Evolutionary conservation across 2,797 vertebrate genomes (phyloP).

Genomic region (Pagetopsis macropterus): DNA sequence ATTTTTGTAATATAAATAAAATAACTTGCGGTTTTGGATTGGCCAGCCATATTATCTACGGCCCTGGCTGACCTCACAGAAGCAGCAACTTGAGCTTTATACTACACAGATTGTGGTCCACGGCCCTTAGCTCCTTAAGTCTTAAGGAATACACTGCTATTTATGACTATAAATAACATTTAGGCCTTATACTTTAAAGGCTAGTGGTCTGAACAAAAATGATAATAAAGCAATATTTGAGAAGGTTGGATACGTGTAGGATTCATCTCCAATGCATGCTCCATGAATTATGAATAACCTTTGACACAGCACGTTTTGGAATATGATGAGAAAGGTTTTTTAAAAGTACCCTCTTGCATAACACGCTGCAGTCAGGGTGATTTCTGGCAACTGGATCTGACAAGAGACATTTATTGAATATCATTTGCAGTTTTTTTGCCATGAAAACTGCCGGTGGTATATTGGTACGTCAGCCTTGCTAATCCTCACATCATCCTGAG

Average conservation of each 20-base stretch:
- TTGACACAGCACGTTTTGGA: neutral
- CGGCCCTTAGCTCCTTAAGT: constrained; percentile 34
- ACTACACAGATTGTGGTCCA: constrained; percentile 43
- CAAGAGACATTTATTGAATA: constrained; percentile 17
- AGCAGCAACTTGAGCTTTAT: constrained; percentile 36
- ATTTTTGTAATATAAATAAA: constrained; percentile 44
- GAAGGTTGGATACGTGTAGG: neutral
- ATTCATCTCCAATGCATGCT: too few relatives aligned
- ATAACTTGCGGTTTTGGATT: constrained; percentile 52
- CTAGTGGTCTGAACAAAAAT: neutral
- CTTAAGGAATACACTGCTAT: constrained; percentile 26
- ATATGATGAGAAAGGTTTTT: neutral
- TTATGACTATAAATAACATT: constrained; percentile 28
- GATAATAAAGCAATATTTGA: neutral
- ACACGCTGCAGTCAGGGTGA: constrained; percentile 23
- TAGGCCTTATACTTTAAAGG: neutral
- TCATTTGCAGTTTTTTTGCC: constrained; percentile 16
- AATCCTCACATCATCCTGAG: constrained; percentile 55
- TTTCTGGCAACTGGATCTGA: constrained; percentile 27
- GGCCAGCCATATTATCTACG: constrained; percentile 36
- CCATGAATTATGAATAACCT: too few relatives aligned
- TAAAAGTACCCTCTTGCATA: neutral
- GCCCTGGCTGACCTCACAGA: constrained; percentile 41
- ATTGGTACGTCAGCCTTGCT: constrained; percentile 47
- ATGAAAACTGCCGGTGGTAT: constrained; percentile 26